These are phyloP conservation scores for Plumapathes pennacea DNA, from an alignment of 92 coral and sea anemone species.

Conservation along the genomic window DNA sequence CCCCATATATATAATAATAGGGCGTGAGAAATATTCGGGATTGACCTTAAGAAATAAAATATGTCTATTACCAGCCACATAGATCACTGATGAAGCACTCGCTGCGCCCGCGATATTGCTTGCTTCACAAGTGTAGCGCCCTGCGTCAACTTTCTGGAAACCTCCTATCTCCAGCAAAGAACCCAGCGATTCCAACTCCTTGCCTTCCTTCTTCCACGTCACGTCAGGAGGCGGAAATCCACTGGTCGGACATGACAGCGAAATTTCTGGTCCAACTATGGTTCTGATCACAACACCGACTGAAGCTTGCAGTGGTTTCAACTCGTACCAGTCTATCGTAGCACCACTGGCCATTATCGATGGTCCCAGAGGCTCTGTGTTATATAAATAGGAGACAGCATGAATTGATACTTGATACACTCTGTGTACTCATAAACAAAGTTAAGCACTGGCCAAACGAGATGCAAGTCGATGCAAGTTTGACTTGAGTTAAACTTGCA, in stretches of 20 bases:
- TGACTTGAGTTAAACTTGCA: no score
- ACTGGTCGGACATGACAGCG: conserved; percentile 42
- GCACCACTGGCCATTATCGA: conserved; percentile 48
- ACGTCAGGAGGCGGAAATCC: conserved; percentile 44
- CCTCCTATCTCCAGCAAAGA: conserved; percentile 13
- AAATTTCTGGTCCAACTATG: conserved; percentile 38
- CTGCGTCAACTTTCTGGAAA: conserved; percentile 14
- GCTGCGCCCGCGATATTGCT: conserved; percentile 58
- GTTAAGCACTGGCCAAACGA: no score
- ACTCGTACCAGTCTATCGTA: conserved; percentile 25
- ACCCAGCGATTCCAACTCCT: conserved; percentile 21
- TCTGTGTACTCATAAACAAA: no score
- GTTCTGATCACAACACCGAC: conserved; percentile 39
- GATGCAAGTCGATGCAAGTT: no score
- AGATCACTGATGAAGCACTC: conserved; percentile 30
- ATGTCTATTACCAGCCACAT: conserved; percentile 21
- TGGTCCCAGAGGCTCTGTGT: conserved; percentile 72
- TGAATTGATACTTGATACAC: no score
- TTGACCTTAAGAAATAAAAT: background rate
- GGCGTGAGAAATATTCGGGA: no score
- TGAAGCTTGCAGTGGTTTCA: conserved; percentile 23
- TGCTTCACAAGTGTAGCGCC: conserved; percentile 57
- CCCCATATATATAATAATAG: no score
- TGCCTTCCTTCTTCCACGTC: conserved; percentile 47
- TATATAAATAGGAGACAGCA: no score